Conservation (phyloP, 37 sponge, comb jelly and placozoan species). For the Bolinopsis microptera region DNA sequence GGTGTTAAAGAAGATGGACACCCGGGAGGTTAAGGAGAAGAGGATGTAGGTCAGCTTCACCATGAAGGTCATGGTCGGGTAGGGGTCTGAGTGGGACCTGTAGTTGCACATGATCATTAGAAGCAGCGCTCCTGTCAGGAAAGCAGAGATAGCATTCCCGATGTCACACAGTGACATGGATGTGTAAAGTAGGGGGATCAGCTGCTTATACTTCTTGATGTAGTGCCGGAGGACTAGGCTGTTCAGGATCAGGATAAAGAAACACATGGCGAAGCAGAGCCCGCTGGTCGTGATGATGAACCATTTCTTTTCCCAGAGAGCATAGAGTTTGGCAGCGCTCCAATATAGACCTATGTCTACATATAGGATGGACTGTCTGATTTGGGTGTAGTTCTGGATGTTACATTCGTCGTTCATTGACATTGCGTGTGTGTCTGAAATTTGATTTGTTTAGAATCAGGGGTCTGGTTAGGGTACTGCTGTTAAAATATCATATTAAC, state of each 20-base stretch:
- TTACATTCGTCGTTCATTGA: background rate
- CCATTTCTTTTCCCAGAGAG: background rate
- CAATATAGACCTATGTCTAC: background rate
- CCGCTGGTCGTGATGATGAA: conserved; percentile 1
- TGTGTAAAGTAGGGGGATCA: conserved; percentile 61
- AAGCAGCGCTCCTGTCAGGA: conserved; percentile 1
- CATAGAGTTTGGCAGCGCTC: background rate
- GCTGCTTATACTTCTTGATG: conserved; percentile 1
- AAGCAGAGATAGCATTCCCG: conserved; percentile 26
- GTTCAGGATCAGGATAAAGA: background rate
- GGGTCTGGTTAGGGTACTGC: no score
- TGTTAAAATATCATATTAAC: no score
- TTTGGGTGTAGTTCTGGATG: background rate
- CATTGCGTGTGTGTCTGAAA: background rate
- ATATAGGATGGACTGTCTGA: background rate
- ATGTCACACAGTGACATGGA: conserved; percentile 33
- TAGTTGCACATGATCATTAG: background rate
- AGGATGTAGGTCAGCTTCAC: conserved; percentile 5
- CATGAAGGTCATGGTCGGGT: background rate
- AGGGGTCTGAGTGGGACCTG: background rate
- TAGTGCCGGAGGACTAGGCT: conserved; percentile 47
- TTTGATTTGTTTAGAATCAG: no score
- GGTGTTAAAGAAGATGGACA: conserved; percentile 44
- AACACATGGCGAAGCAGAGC: background rate
- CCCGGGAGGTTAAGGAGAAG: conserved; percentile 18